Base-by-base conservation (phyloP, 2,888 invertebrate genomes). In the Melanargia galathea region DNA sequence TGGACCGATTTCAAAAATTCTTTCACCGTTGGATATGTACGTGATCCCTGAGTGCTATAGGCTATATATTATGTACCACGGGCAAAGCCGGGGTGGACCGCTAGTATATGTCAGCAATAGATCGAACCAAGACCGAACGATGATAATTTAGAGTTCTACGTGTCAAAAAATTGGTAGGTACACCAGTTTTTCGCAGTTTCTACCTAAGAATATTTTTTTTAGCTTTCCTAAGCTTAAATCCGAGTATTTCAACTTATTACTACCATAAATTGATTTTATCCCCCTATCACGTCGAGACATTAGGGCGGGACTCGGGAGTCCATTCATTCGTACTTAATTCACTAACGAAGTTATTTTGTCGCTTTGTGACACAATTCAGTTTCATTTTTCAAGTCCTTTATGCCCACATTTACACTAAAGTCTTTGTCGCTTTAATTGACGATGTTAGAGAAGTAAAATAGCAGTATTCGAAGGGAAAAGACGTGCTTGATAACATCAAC, bases 301-400 rank as follows among this genome's bases (percentile, higher is more conserved):
- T 16, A 40, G 16, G 40, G 40, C 16, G 16, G 40, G 40, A 40
- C 16, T 40, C 16, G 16, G 40, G 40, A 40, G 40, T 40, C 16
- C 40, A 16, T 40, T 40, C 16, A 16, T 40, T 40, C 16, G 7
- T 6, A 40, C 6, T 16, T 40, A 40, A 7, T 40, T 40, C 40
- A 40, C 40, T 40, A 40, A 40, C 40, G 16, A 40, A 16, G 40
- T 40, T 40, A 16, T 40, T 40, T 40, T 7, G 40, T 40, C 40
- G 40, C 40, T 6, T 40, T 40, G 16, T 40, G 40, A 40, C 16
- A 40, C 16, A 40, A 40, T 40, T 40, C 7, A 16, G 16, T 16
- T 16, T 40, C 16, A 40, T 40, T 40, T 40, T 16, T 40, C 40
- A 40, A 40, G 40, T 40, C 16, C 16, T 40, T 40, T 40, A 40